Evolutionary conservation across 1,140 invertebrate genomes (phyloP), one percentile per base, ranked within the genome.

Genomic region (Helicoverpa armigera): DNA sequence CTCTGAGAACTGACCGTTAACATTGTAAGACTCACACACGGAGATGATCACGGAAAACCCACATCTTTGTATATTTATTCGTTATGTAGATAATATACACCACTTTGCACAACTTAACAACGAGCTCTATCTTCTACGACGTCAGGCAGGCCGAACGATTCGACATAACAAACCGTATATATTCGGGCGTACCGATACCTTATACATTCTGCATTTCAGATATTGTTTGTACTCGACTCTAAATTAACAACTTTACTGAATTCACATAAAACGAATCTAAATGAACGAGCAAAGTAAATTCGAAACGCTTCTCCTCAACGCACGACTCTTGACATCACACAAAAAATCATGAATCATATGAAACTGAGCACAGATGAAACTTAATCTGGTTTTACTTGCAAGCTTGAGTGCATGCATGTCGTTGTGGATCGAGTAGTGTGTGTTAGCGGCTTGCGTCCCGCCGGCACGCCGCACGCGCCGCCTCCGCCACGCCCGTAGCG

Each of bases 241-340:
- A 82, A 85, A 87, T 89, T 86, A 84, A 90, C 90, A 91, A 92
- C 90, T 91, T 85, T 92, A 94, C 92, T 88, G 88, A 84, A 90
- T 90, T 92, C 91, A 94, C 93, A 93, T 92, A 65, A 89, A 91
- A 88, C 89, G 86, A 87, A 88, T 85, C 80, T 85, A 84, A 82
- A 86, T 82, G 82, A 90, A 87, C 88, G 90, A 91, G 86, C 90
- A 90, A 94, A 91, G 94, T 95, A 95, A 95, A 95, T 95, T 95
- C 92, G 94, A 95, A 94, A 95, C 94, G 94, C 94, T 95, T 95
- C 93, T 95, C 94, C 91, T 94, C 94, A 95, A 95, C 94, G 94
- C 94, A 95, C 94, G 94, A 95, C 92, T 94, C 94, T 94, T 92
- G 83, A 95, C 94, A 95, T 93, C 90, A 95, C 94, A 95, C 94